Conservation (phyloP, 1,140 invertebrate species). For the Portunus trituberculatus region DNA sequence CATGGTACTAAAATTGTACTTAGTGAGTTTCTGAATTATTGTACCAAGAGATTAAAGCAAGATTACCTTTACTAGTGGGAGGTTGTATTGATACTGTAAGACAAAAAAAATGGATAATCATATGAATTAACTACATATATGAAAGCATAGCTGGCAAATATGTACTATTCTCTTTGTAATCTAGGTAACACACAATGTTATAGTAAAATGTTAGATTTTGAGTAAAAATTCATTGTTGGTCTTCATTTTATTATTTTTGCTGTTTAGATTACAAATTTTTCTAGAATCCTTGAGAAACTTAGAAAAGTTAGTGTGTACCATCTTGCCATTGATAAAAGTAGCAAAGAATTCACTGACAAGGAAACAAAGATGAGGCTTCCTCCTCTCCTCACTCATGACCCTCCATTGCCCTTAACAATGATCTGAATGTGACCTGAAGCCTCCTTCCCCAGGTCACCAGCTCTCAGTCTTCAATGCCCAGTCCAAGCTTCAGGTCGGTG, state of each 20-base stretch:
- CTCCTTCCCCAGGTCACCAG: conserved; percentile 86
- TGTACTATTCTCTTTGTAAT: not conserved
- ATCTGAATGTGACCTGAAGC: not conserved
- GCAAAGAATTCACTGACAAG: not conserved
- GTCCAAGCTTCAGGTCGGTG: conserved; percentile 93
- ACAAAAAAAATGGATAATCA: not conserved
- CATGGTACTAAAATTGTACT: not conserved
- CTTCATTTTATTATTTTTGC: not conserved
- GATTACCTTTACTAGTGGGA: not conserved
- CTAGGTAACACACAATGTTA: no score
- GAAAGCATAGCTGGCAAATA: not conserved
- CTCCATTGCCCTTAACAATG: not conserved
- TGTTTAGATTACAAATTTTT: not conserved
- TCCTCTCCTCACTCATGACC: not conserved
- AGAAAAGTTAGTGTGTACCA: not conserved
- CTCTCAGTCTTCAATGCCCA: conserved; percentile 95
- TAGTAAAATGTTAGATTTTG: not conserved
- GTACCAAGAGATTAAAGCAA: not conserved
- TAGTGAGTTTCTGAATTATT: not conserved
- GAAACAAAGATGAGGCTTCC: not conserved
- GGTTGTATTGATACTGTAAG: not conserved
- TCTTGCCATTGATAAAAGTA: not conserved
- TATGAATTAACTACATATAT: not conserved
- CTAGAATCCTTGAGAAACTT: not conserved
- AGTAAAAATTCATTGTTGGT: not conserved